A percentile compares a stretch with the other conserved stretches of the same genome.
Conservation (phyloP, 2,888 invertebrate genomes). For the Leptodirus hochenwartii region DNA sequence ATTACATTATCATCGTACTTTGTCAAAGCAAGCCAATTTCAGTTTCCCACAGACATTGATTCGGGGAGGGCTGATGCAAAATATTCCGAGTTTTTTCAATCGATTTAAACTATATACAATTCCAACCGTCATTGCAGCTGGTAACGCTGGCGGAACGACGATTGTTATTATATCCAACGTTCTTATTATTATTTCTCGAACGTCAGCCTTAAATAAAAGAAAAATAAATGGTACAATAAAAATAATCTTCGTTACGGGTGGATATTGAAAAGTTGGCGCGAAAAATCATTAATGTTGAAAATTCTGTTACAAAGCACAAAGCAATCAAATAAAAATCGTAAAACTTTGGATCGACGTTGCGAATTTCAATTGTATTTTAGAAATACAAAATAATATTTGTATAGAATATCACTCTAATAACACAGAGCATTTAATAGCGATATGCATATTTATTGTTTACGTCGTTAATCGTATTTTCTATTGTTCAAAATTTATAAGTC, state of each 20-base stretch:
- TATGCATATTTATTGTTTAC: too few relatives aligned
- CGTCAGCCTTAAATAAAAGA: constrained; percentile 17
- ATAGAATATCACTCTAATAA: too few relatives aligned
- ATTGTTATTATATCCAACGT: constrained; percentile 84
- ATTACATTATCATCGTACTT: constrained; percentile 35
- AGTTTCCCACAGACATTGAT: constrained; percentile 66
- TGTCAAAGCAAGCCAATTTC: constrained; percentile 76
- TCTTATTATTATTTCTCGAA: constrained; percentile 49
- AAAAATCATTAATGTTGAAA: too few relatives aligned
- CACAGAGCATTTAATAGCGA: too few relatives aligned
- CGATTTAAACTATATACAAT: constrained; percentile 60
- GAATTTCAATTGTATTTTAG: too few relatives aligned
- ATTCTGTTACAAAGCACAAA: background rate
- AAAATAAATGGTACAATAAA: constrained; percentile 1
- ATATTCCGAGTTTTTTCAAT: constrained; percentile 46
- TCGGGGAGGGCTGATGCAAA: constrained; percentile 60
- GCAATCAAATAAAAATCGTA: background rate
- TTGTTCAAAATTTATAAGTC: too few relatives aligned
- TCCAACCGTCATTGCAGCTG: constrained; percentile 74
- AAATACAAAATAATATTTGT: too few relatives aligned
- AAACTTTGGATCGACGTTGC: too few relatives aligned
- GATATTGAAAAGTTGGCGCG: background rate
- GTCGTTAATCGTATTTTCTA: too few relatives aligned
- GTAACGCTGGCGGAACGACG: constrained; percentile 82
- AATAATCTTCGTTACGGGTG: background rate